These are phyloP conservation scores for Drosophila nebulosa DNA, from an alignment of 1,140 invertebrate genomes.

Conservation along the genomic window DNA sequence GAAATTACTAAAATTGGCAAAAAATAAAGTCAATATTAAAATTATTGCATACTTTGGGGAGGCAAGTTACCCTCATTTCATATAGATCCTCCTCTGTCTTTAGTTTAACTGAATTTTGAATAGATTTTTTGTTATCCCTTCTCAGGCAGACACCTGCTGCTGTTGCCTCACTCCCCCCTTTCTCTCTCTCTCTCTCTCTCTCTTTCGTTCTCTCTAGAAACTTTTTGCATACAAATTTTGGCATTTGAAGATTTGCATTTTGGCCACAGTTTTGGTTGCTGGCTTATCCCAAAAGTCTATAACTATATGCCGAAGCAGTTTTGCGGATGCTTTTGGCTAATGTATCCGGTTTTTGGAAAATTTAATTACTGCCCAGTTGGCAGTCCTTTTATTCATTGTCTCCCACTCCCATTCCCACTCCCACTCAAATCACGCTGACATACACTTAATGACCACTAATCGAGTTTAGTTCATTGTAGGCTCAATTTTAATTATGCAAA, in stretches of 20 bases:
- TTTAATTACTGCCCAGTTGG: not conserved
- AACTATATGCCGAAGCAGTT: not conserved
- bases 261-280: not conserved
- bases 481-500: slow-evolving; percentile 51
- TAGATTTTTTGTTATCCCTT: not conserved
- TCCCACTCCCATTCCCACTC: not conserved
- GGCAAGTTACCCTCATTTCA: no score
- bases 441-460: slow-evolving; percentile 8
- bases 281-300: not conserved
- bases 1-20: no score
- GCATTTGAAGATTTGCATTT: not conserved
- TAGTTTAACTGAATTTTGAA: not conserved
- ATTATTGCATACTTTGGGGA: no score
- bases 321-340: not conserved
- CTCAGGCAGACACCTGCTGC: not conserved
- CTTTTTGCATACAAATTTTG: not conserved
- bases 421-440: slow-evolving; percentile 27
- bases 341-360: not conserved
- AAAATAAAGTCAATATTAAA: no score
- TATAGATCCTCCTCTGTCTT: no score
- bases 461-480: not conserved
- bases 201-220: no score
- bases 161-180: no score
- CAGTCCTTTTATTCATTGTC: slow-evolving; percentile 10
- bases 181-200: no score